Percentiles rank a stretch among this genome's conserved stretches.
Conservation (phyloP, 2,888 invertebrate species). For the Crematogaster levior region DNA sequence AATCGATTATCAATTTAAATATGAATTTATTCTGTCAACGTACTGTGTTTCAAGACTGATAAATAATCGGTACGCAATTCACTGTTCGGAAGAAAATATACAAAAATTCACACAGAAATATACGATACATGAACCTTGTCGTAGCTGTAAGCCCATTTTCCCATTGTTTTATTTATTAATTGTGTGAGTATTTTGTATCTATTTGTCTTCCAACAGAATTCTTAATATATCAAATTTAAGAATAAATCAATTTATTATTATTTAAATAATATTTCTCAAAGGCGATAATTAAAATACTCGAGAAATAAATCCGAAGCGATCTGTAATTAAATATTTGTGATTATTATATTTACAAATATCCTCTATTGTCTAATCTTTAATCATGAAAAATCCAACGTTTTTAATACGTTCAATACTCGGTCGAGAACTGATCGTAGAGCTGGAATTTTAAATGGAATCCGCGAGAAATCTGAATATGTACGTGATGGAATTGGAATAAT, state of each 20-base stretch:
- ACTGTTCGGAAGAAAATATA: too few species aligned
- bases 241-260: neutral
- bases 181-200: too few species aligned
- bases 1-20: too few species aligned
- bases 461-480: conserved; percentile 18
- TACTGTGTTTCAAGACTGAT: too few species aligned
- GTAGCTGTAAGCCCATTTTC: too few species aligned
- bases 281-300: neutral
- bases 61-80: too few species aligned
- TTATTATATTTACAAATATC: conserved; percentile 4
- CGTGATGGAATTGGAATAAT: conserved; percentile 33
- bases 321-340: conserved; percentile 49
- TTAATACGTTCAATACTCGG: conserved; percentile 45
- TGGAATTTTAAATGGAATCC: conserved; percentile 28
- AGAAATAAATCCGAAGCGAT: conserved; percentile 31
- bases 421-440: conserved; percentile 17
- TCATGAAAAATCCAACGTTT: conserved; percentile 9
- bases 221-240: conserved; percentile 13
- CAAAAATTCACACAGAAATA: too few species aligned
- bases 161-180: too few species aligned
- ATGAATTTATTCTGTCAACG: too few species aligned
- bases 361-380: neutral
- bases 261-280: neutral
- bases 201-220: neutral
- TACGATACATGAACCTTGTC: too few species aligned